These are phyloP conservation scores for Gymnogyps californianus DNA, from an alignment of 2,113 vertebrate species.

Conservation along the genomic window DNA sequence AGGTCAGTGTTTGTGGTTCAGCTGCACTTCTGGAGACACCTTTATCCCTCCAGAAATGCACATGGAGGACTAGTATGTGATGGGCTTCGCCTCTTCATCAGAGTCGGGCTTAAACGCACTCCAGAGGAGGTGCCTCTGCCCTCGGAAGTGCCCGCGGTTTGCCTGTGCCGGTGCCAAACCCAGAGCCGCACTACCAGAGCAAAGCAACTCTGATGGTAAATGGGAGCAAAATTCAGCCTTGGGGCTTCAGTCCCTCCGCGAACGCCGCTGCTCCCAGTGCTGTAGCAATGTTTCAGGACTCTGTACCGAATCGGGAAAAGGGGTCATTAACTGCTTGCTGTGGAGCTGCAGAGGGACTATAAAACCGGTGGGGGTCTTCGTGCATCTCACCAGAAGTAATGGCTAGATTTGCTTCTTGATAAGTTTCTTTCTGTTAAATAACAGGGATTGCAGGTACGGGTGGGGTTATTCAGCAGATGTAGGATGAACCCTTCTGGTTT, in stretches of 20 bases:
- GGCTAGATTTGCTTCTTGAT: neutral
- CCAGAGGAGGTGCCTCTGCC: neutral
- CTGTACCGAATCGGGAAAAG: neutral
- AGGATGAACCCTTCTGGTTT: neutral
- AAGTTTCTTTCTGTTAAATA: neutral
- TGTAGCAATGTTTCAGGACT: neutral
- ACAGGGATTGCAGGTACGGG: neutral
- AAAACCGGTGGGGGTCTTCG: neutral
- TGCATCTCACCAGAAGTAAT: neutral
- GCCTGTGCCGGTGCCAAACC: fast-evolving
- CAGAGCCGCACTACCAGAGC: fast-evolving
- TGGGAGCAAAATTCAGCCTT: neutral
- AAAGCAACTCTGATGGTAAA: neutral
- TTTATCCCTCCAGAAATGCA: neutral
- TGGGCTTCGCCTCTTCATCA: neutral
- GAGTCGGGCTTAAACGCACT: fast-evolving
- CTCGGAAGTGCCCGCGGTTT: fast-evolving
- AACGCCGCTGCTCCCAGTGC: fast-evolving
- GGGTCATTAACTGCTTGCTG: neutral
- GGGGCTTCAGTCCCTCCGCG: fast-evolving
- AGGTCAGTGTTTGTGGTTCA: neutral
- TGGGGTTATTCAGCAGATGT: neutral
- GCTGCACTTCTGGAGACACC: fast-evolving
- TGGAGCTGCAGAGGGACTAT: neutral
- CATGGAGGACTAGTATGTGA: neutral